phyloP scores from a whole-genome alignment of 2,888 invertebrate genomes.

The Hirudinaria manillensis region DNA sequence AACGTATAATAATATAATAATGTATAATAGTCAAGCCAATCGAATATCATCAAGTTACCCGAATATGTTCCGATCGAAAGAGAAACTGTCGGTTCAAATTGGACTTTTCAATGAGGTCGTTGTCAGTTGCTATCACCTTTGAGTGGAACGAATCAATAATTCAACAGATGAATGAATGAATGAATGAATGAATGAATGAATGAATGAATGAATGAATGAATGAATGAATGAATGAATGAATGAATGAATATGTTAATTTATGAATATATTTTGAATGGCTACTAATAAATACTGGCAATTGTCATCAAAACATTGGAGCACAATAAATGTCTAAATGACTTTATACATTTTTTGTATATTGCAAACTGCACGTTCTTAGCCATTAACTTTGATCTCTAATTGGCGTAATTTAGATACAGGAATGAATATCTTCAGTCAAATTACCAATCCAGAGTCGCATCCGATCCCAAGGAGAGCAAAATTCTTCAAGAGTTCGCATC shows the following conservation, averaged over 20 bases:
- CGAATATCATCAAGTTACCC: constrained; percentile 40
- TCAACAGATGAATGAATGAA: neutral
- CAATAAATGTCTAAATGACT: too few species aligned
- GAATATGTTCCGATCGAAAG: constrained; percentile 52
- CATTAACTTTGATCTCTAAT: too few species aligned
- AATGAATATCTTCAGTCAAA: neutral
- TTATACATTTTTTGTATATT: too few species aligned
- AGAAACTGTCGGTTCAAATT: constrained; percentile 55
- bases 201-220: neutral
- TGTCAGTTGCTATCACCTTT: constrained; percentile 52
- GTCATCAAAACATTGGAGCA: neutral
- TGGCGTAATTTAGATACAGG: neutral
- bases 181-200: neutral
- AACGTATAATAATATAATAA: neutral
- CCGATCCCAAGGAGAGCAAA: constrained; percentile 51
- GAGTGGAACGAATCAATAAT: constrained; percentile 2
- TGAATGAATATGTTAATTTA: neutral
- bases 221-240: neutral
- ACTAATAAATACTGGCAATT: neutral
- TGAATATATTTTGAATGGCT: neutral
- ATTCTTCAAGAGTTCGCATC: constrained; percentile 55
- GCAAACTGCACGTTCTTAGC: too few species aligned
- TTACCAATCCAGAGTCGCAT: constrained; percentile 7
- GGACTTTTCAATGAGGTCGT: constrained; percentile 55
- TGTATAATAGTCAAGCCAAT: neutral